phyloP scores from a whole-genome alignment of 2,113 vertebrate genomes.

The Vicugna pacos region DNA sequence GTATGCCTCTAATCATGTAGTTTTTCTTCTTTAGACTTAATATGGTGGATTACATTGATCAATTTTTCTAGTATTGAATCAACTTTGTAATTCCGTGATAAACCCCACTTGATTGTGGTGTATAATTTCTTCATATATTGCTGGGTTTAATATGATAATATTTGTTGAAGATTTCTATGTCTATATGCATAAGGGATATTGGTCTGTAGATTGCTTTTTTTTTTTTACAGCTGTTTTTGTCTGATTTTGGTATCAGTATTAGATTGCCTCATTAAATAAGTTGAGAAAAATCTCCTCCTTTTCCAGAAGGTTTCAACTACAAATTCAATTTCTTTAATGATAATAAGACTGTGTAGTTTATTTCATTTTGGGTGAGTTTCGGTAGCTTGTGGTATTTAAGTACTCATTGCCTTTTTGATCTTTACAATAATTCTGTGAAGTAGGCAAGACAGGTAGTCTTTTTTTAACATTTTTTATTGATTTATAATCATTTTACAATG shows the following conservation, averaged over 20 bases:
- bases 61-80: background rate
- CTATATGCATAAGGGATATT: background rate
- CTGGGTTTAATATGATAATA: background rate
- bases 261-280: background rate
- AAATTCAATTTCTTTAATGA: conserved; percentile 9
- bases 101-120: background rate
- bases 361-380: background rate
- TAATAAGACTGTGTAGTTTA: background rate
- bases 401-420: background rate
- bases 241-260: background rate
- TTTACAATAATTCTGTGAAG: background rate
- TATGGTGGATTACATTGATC: background rate
- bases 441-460: background rate
- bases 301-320: background rate
- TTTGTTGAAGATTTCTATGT: background rate
- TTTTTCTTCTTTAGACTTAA: background rate
- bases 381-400: background rate
- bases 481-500: no score
- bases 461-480: no score
- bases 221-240: background rate
- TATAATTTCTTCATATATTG: background rate
- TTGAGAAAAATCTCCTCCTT: background rate
- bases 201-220: background rate
- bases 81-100: background rate
- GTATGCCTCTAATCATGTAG: background rate